phyloP scores from a whole-genome alignment of 2,113 vertebrate genomes.

The Podarcis muralis region DNA sequence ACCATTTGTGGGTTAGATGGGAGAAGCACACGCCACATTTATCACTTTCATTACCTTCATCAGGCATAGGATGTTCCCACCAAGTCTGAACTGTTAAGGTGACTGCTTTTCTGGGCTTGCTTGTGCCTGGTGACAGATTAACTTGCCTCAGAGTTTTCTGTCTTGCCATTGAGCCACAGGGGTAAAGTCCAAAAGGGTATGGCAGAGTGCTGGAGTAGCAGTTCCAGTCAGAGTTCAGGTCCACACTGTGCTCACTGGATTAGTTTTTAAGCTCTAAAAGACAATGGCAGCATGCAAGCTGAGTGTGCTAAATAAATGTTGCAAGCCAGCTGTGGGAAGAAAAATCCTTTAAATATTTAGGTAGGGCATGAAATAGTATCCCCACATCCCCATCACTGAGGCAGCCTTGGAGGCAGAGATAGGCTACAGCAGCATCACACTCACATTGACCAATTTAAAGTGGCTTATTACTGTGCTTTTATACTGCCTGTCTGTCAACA shows the following conservation, averaged over 20 bases:
- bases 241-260: fast-evolving
- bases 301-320: neutral
- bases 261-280: neutral
- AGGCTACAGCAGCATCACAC: too few relatives aligned
- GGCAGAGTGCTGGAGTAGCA: neutral
- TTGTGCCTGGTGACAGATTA: neutral
- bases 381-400: too few relatives aligned
- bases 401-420: too few relatives aligned
- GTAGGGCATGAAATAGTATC: too few relatives aligned
- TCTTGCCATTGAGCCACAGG: neutral
- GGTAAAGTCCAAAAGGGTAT: neutral
- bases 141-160: neutral
- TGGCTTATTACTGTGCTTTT: neutral
- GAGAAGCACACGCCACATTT: neutral
- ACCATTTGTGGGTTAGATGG: too few relatives aligned
- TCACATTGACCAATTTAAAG: too few relatives aligned
- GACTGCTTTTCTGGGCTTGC: neutral
- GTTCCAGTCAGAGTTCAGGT: neutral
- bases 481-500: neutral
- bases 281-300: neutral
- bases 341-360: too few relatives aligned
- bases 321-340: neutral
- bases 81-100: neutral
- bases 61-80: neutral
- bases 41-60: neutral